Percentiles rank a stretch among this genome's conserved stretches.
Evolutionary conservation across 2,797 vertebrate species (phyloP).

Genomic region (Semotilus atromaculatus): DNA sequence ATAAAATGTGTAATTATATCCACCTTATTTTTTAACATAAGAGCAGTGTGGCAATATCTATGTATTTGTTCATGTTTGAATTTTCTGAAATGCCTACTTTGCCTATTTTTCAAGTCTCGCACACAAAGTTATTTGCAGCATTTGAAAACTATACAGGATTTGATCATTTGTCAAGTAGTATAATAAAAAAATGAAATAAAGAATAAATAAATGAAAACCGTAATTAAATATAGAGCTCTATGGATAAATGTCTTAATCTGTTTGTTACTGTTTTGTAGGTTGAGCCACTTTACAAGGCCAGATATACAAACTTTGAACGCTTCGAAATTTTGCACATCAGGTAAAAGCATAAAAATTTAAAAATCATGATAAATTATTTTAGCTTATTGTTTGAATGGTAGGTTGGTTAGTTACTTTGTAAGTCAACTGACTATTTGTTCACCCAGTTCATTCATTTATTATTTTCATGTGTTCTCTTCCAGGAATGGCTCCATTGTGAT

Average conservation of each 20-base stretch:
- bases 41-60: no score
- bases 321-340: neutral
- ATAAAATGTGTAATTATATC: no score
- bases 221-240: neutral
- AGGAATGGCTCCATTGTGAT: neutral
- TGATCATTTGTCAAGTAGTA: neutral
- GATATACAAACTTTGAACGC: fast-evolving
- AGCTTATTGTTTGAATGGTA: neutral
- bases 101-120: no score
- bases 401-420: neutral
- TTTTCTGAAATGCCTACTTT: no score
- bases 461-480: neutral
- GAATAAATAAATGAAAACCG: neutral
- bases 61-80: no score
- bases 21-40: no score
- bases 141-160: neutral
- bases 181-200: no score
- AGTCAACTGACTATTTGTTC: neutral
- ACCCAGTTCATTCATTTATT: neutral
- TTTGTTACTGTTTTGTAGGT: neutral
- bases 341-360: neutral
- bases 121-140: neutral
- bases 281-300: fast-evolving
- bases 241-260: neutral
- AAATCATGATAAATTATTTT: neutral